Evolutionary conservation across 2,113 vertebrate genomes (phyloP).

Genomic region (Bubo blakistoni): DNA sequence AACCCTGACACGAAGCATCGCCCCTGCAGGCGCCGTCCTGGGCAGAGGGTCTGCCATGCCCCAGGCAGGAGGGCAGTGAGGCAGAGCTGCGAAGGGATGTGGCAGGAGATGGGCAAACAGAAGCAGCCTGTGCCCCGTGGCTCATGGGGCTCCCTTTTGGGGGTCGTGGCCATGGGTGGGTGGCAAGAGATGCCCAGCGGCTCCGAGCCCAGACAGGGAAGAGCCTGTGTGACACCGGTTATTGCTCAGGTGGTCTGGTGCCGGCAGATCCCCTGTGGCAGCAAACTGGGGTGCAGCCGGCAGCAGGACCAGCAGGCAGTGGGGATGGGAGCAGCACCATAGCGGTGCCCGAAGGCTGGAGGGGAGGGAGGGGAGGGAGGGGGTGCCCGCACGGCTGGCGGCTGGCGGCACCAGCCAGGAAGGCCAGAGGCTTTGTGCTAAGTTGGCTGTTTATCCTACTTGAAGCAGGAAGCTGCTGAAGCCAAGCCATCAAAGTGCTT

Average conservation of each 20-base stretch:
- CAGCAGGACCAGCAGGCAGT: background rate
- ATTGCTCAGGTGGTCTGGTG: background rate
- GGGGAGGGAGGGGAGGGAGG: background rate
- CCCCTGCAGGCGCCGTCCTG: background rate
- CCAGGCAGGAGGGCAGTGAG: accelerated
- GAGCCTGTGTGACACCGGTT: background rate
- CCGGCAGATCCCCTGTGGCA: background rate
- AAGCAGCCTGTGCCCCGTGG: background rate
- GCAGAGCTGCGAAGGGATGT: background rate
- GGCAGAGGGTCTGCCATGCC: background rate
- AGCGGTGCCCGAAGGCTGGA: accelerated
- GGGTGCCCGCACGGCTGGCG: background rate
- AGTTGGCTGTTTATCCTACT: background rate
- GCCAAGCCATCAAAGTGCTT: background rate
- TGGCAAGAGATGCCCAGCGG: accelerated
- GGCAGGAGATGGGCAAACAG: background rate
- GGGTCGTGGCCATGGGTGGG: background rate
- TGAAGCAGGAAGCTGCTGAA: background rate
- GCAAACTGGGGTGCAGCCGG: background rate
- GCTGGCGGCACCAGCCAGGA: background rate
- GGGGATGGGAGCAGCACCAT: accelerated
- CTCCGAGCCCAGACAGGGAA: background rate
- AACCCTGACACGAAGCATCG: background rate
- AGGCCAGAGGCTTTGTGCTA: background rate
- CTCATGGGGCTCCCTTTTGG: background rate